phyloP scores from a whole-genome alignment of 2,797 vertebrate genomes.

The Alca torda region DNA sequence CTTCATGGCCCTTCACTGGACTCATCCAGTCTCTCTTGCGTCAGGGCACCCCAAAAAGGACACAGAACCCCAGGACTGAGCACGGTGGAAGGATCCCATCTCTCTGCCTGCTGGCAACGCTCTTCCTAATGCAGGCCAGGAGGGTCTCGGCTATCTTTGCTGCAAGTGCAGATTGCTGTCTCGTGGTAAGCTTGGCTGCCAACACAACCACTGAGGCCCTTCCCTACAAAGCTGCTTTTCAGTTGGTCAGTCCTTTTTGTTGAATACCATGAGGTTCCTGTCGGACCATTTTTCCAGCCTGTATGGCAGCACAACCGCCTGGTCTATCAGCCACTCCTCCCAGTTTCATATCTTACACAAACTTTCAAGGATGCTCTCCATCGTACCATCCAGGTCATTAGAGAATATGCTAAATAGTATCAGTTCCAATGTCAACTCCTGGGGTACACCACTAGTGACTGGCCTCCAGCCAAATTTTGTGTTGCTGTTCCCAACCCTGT shows the following conservation, averaged over 20 bases:
- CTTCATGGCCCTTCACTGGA: not conserved
- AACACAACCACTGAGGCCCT: no score
- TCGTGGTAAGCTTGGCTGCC: no score
- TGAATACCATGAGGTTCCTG: no score
- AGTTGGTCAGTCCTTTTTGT: no score
- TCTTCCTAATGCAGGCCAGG: not conserved
- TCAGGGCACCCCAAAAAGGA: rapidly evolving
- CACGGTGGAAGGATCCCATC: rapidly evolving
- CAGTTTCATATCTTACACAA: not conserved
- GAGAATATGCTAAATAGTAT: not conserved
- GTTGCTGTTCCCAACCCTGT: not conserved
- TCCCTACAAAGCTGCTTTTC: no score
- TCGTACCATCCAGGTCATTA: not conserved
- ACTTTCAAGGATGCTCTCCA: not conserved
- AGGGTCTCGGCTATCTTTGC: no score
- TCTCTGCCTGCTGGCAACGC: not conserved
- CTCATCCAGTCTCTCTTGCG: not conserved
- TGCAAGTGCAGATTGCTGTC: no score
- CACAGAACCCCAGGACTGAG: not conserved
- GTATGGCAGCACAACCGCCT: no score
- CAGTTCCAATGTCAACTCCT: not conserved
- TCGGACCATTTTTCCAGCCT: no score
- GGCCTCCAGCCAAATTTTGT: not conserved
- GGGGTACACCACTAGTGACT: not conserved
- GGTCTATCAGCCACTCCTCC: not conserved